Conservation (phyloP, 2,888 invertebrate species). For the Limnephilus lunatus region DNA sequence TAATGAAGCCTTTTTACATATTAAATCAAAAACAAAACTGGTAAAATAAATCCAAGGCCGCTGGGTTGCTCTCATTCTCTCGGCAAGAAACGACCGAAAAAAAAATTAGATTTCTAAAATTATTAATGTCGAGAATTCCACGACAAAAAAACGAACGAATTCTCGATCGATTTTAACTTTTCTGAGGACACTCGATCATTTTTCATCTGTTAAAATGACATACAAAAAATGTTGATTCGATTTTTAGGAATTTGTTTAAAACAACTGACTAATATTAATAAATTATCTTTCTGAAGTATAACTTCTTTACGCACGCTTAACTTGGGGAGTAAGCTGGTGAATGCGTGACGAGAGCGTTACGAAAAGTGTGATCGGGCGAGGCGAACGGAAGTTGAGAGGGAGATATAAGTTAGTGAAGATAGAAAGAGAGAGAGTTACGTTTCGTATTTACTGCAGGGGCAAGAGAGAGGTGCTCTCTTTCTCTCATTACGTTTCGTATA, state of each 20-base stretch:
- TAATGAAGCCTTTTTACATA: slow-evolving; percentile 31
- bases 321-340: too few relatives aligned
- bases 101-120: slow-evolving; percentile 16
- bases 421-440: too few relatives aligned
- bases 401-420: too few relatives aligned
- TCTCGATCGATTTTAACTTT: not conserved
- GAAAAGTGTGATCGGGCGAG: too few relatives aligned
- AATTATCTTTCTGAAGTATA: too few relatives aligned
- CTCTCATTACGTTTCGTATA: too few relatives aligned
- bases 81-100: not conserved
- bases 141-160: not conserved
- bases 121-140: not conserved
- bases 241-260: not conserved
- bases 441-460: too few relatives aligned
- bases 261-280: too few relatives aligned
- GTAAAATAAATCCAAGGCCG: slow-evolving; percentile 11
- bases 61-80: slow-evolving; percentile 9
- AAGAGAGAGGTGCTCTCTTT: too few relatives aligned
- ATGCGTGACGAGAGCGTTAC: too few relatives aligned
- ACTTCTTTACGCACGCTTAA: too few relatives aligned
- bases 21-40: slow-evolving; percentile 38
- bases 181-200: not conserved
- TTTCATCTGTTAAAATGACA: not conserved
- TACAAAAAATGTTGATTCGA: not conserved
- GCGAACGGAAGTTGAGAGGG: too few relatives aligned